phyloP scores from a whole-genome alignment of 2,888 invertebrate species.

The Smittia aterrima region DNA sequence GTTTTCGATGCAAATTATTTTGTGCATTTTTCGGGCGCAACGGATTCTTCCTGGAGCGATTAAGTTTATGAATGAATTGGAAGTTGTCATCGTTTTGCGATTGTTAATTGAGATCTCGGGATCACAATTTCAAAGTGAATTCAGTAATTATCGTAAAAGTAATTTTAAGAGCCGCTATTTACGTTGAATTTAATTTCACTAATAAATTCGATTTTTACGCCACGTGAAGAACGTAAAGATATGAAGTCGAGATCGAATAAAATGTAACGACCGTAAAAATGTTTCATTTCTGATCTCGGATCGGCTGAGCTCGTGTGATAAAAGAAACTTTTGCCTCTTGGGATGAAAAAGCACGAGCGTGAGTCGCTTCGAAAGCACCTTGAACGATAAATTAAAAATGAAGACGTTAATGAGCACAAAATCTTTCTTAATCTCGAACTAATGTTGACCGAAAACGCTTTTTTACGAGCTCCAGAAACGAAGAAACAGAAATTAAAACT shows the following conservation, averaged over 20 bases:
- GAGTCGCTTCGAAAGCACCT: conserved; percentile 9
- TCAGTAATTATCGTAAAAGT: conserved; percentile 12
- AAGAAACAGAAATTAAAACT: neutral
- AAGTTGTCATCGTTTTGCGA: neutral
- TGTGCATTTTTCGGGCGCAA: neutral
- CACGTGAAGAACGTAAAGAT: conserved; percentile 12
- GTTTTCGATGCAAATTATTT: neutral
- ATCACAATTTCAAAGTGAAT: neutral
- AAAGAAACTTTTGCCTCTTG: neutral
- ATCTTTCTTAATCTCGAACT: conserved; percentile 37
- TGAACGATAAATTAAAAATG: conserved; percentile 35
- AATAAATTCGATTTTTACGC: conserved; percentile 29
- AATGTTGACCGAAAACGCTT: conserved; percentile 14
- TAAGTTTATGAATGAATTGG: conserved; percentile 17
- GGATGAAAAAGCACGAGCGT: neutral
- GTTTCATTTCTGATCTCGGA: neutral
- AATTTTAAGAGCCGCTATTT: conserved; percentile 7
- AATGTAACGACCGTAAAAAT: conserved; percentile 20
- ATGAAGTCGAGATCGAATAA: conserved; percentile 10
- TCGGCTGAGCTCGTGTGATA: neutral
- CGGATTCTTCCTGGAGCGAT: neutral
- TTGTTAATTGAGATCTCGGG: conserved; percentile 6
- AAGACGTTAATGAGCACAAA: conserved; percentile 40
- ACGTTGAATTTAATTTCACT: neutral
- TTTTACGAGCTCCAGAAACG: conserved; percentile 23